Conservation (phyloP, 2,888 invertebrate species). For the Nomada lathburiana region DNA sequence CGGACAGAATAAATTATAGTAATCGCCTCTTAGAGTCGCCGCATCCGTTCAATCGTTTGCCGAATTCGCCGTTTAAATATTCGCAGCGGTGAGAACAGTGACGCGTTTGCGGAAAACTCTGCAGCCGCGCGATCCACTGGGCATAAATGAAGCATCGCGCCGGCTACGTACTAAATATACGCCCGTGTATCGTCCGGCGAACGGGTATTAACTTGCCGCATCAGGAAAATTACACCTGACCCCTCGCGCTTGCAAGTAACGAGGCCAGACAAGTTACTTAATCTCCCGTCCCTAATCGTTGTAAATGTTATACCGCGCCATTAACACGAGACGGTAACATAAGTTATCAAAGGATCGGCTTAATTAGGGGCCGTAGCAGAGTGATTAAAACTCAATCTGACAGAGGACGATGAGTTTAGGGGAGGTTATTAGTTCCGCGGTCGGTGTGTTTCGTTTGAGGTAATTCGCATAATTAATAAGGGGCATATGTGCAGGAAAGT, state of each 20-base stretch:
- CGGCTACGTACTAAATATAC: neutral
- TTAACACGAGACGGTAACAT: no score
- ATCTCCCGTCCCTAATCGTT: no score
- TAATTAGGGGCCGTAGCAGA: neutral
- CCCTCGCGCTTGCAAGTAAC: neutral
- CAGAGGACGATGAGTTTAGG: neutral
- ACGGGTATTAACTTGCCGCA: neutral
- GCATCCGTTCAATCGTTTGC: neutral
- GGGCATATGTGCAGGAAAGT: no score
- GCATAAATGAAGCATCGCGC: conserved; percentile 15
- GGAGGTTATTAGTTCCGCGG: neutral
- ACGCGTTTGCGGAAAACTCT: conserved; percentile 6
- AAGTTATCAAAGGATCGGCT: neutral
- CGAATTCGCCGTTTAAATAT: conserved; percentile 12
- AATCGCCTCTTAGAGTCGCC: neutral
- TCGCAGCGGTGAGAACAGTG: neutral
- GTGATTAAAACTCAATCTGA: neutral
- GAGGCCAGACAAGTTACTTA: neutral
- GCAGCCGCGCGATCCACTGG: no score
- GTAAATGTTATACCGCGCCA: neutral
- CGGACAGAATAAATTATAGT: no score
- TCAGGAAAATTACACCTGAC: neutral
- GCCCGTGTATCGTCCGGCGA: neutral
- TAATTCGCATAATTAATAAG: no score
- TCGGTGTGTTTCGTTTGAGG: no score